phyloP scores from a whole-genome alignment of 2,797 vertebrate species.

The Intellagama lesueurii region DNA sequence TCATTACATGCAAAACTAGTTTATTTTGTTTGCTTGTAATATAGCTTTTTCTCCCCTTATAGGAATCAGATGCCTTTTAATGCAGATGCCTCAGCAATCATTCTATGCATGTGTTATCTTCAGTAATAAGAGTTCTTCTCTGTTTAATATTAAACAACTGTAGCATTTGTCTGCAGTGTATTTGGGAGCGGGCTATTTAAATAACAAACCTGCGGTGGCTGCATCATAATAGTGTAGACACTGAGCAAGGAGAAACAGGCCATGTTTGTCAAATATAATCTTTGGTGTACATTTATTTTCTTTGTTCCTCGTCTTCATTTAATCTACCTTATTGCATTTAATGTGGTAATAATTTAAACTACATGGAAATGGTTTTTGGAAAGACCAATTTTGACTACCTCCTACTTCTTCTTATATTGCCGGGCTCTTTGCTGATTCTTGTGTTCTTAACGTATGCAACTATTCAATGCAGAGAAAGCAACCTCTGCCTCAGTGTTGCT shows the following conservation, averaged over 20 bases:
- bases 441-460: neutral
- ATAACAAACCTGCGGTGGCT: conserved; percentile 19
- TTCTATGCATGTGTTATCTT: neutral
- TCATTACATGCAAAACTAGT: no score
- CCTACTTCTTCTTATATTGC: conserved; percentile 24
- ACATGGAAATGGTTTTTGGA: neutral
- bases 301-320: conserved; percentile 7
- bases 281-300: conserved; percentile 37
- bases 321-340: conserved; percentile 4
- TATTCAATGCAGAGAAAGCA: neutral
- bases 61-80: neutral
- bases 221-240: neutral
- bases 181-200: neutral
- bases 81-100: neutral
- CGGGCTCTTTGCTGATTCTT: conserved; percentile 14
- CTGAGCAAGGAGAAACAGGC: neutral
- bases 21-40: neutral
- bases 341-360: conserved; percentile 36
- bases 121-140: neutral
- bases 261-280: conserved; percentile 29
- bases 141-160: neutral
- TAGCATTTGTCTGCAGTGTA: neutral
- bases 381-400: conserved; percentile 27
- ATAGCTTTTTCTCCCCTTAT: neutral
- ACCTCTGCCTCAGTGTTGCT: neutral